Conservation (phyloP, 1,140 invertebrate genomes). For the Calliopsis andreniformis region DNA sequence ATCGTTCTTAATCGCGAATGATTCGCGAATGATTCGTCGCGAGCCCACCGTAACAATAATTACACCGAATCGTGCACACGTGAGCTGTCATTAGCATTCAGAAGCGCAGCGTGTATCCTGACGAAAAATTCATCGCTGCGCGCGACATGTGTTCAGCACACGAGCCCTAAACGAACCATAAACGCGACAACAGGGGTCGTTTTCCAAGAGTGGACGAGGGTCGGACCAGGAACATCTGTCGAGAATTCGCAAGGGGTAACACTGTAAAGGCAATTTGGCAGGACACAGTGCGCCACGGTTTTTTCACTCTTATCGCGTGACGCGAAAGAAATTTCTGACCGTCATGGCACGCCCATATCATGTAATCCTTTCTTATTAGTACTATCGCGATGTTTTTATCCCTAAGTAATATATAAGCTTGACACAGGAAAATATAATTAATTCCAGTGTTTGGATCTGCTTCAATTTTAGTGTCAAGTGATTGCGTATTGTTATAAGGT, state of each 20-base stretch:
- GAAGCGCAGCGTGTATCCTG: conserved; percentile 8
- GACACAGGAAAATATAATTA: no score
- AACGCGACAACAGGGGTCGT: conserved; percentile 46
- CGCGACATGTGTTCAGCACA: conserved; percentile 54
- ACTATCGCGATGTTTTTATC: no score
- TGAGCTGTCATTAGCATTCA: conserved; percentile 9
- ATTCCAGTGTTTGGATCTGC: no score
- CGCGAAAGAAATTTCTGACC: no score
- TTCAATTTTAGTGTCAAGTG: no score
- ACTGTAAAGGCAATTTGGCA: not conserved
- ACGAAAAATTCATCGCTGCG: conserved; percentile 12
- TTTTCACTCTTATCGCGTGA: not conserved
- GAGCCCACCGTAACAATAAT: not conserved
- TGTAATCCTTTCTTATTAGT: no score
- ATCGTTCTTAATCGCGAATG: no score
- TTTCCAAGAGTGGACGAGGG: conserved; percentile 1
- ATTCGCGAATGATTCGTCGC: not conserved
- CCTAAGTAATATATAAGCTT: no score
- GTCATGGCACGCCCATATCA: no score
- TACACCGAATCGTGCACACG: not conserved
- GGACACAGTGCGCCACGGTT: not conserved
- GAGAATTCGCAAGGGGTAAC: conserved; percentile 39
- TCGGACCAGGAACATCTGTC: conserved; percentile 56
- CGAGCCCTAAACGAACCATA: conserved; percentile 32
- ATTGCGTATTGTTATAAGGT: no score